A percentile compares a stretch with the other conserved stretches of the same genome.
Conservation (phyloP, 1,140 invertebrate species). For the Calliphora vicina region DNA sequence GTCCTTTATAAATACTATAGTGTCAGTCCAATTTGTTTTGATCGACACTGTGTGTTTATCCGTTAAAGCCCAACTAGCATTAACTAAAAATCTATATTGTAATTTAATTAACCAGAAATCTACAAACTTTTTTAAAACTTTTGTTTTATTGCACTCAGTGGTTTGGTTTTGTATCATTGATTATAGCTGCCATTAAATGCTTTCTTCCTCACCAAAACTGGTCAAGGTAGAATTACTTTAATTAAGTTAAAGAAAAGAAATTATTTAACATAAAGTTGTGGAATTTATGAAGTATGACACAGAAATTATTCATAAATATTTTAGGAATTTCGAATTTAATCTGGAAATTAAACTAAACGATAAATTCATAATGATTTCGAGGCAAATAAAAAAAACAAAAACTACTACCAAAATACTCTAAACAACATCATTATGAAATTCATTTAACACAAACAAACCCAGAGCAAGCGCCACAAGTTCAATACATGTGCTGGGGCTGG, state of each 20-base stretch:
- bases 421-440: background rate
- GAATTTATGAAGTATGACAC: too few species aligned
- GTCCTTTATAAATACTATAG: too few species aligned
- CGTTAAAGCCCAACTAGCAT: too few species aligned
- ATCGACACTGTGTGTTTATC: too few species aligned
- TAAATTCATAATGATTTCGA: background rate
- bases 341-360: background rate
- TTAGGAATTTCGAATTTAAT: background rate
- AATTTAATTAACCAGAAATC: too few species aligned
- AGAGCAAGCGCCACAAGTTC: background rate
- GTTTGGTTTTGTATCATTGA: too few species aligned
- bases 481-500: background rate
- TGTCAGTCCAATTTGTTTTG: too few species aligned
- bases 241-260: background rate
- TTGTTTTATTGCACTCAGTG: too few species aligned
- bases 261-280: background rate
- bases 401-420: background rate
- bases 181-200: too few species aligned
- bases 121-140: too few species aligned
- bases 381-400: background rate
- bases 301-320: too few species aligned
- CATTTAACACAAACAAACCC: background rate
- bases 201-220: background rate
- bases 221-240: background rate
- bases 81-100: too few species aligned